phyloP scores from a whole-genome alignment of 2,113 vertebrate species.

The Nannobrachium achirus region DNA sequence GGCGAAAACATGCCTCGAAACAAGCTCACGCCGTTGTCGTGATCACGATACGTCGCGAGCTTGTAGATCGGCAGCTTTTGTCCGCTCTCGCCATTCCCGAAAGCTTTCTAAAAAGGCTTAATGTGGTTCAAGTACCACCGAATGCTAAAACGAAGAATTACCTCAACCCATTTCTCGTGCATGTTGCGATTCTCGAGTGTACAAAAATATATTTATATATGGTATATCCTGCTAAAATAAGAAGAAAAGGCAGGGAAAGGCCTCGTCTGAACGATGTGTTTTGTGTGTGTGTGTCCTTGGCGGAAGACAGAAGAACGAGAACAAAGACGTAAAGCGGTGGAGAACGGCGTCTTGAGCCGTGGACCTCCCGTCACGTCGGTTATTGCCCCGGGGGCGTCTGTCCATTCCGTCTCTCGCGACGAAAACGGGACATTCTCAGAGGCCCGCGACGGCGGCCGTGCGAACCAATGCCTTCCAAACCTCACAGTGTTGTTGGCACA shows the following conservation, averaged over 20 bases:
- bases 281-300: no score
- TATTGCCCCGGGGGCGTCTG: background rate
- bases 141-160: constrained; percentile 1
- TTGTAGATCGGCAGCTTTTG: no score
- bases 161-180: constrained; percentile 14
- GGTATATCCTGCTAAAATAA: background rate
- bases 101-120: no score
- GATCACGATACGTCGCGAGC: no score
- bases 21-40: no score
- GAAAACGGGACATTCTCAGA: no score
- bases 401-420: background rate
- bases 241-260: constrained; percentile 46
- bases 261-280: constrained; percentile 7
- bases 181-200: background rate
- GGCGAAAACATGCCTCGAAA: no score
- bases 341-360: background rate
- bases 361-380: background rate
- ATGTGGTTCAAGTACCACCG: background rate
- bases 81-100: no score
- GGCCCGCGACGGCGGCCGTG: no score
- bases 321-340: background rate
- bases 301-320: background rate
- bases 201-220: background rate
- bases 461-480: no score
- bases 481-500: constrained; percentile 49